Conservation (phyloP, 2,113 vertebrate species). For the Pontoporia blainvillei region DNA sequence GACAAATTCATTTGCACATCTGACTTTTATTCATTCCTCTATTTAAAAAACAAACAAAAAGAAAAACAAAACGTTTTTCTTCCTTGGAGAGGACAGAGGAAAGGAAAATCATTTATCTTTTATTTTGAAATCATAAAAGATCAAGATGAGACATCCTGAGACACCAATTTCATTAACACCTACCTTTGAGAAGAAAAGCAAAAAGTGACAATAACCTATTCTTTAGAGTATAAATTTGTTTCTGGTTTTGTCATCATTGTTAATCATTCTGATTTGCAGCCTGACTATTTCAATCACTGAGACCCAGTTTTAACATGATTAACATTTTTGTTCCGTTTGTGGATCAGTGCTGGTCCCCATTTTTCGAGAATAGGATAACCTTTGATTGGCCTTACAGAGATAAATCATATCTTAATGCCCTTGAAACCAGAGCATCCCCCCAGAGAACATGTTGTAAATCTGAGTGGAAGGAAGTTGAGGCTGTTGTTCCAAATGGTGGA, state of each 20-base stretch:
- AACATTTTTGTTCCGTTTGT: conserved; percentile 74
- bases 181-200: conserved; percentile 36
- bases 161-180: conserved; percentile 42
- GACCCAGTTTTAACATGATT: conserved; percentile 63
- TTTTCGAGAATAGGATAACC: conserved; percentile 71
- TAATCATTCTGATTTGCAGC: conserved; percentile 40
- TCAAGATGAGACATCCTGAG: neutral
- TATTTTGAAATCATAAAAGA: conserved; percentile 48
- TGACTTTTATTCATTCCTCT: neutral
- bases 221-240: conserved; percentile 38
- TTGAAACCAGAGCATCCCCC: conserved; percentile 68
- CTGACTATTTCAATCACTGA: conserved; percentile 65
- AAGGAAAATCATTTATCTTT: conserved; percentile 27
- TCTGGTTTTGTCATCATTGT: conserved; percentile 31
- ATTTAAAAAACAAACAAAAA: neutral
- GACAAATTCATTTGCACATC: neutral
- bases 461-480: conserved; percentile 68
- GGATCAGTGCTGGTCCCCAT: conserved; percentile 43
- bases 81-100: neutral
- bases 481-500: conserved; percentile 73
- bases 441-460: conserved; percentile 77
- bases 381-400: conserved; percentile 73
- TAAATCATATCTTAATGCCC: conserved; percentile 76
- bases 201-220: conserved; percentile 31
- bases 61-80: neutral